phyloP scores from a whole-genome alignment of 1,140 invertebrate species.

The Stratiolaelaps scimitus region DNA sequence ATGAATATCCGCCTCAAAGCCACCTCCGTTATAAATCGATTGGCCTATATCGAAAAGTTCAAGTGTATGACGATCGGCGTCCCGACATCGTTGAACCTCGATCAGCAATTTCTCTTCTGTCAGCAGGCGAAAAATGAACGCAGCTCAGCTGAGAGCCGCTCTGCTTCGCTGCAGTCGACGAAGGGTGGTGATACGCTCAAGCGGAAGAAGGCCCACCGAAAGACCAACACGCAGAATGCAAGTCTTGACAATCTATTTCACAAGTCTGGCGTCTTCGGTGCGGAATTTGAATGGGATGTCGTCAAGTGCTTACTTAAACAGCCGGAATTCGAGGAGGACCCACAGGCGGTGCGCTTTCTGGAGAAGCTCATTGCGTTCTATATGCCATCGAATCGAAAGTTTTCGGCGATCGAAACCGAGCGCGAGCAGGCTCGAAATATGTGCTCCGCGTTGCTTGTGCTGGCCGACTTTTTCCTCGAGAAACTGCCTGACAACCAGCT shows the following conservation, averaged over 20 bases:
- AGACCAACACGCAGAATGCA: slow-evolving; percentile 4
- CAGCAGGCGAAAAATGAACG: not conserved
- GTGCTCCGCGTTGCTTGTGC: slow-evolving; percentile 10
- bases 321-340: slow-evolving; percentile 22
- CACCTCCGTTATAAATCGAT: slow-evolving; percentile 8
- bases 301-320: slow-evolving; percentile 8
- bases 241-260: slow-evolving; percentile 11
- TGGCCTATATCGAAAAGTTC: slow-evolving; percentile 24
- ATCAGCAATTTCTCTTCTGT: slow-evolving; percentile 8
- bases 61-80: slow-evolving; percentile 14
- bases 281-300: slow-evolving; percentile 12
- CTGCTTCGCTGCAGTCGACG: not conserved
- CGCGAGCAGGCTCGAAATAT: slow-evolving; percentile 14
- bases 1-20: slow-evolving; percentile 25
- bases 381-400: slow-evolving; percentile 11
- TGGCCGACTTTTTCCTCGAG: slow-evolving; percentile 14
- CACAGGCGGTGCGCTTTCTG: slow-evolving; percentile 3
- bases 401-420: slow-evolving; percentile 24
- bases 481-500: not conserved
- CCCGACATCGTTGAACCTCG: not conserved
- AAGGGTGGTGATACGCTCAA: not conserved
- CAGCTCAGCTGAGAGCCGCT: not conserved
- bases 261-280: not conserved
- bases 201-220: slow-evolving; percentile 12
- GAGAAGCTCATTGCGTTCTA: slow-evolving; percentile 11